These are phyloP conservation scores for Drosophila simulans DNA, from an alignment of 1,140 invertebrate genomes.

Conservation along the genomic window DNA sequence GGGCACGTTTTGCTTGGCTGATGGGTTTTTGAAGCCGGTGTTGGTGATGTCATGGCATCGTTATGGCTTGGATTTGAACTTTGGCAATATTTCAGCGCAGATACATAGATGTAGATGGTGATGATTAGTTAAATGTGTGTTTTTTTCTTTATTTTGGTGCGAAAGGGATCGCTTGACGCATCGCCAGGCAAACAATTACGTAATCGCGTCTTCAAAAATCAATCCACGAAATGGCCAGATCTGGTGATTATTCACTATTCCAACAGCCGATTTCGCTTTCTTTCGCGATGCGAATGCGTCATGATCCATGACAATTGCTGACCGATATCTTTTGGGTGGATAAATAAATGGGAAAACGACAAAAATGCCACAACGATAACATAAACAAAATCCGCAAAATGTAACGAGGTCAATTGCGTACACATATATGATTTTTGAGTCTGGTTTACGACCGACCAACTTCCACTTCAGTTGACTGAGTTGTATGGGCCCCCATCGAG, in stretches of 20 bases:
- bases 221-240: constrained; percentile 18
- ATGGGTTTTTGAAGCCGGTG: constrained; percentile 43
- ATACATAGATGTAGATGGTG: not conserved
- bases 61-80: constrained; percentile 50
- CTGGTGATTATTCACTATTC: constrained; percentile 55
- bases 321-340: constrained; percentile 48
- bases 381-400: constrained; percentile 51
- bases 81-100: constrained; percentile 58
- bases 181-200: constrained; percentile 41
- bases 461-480: constrained; percentile 15
- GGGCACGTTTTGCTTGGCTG: constrained; percentile 49
- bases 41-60: constrained; percentile 59
- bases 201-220: constrained; percentile 49
- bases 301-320: constrained; percentile 68
- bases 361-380: constrained; percentile 40
- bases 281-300: constrained; percentile 72
- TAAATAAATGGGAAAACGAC: constrained; percentile 16
- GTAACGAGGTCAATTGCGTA: constrained; percentile 42
- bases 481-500: constrained; percentile 17
- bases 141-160: not conserved
- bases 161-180: constrained; percentile 45
- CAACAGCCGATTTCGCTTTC: constrained; percentile 59
- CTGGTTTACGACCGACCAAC: constrained; percentile 22
- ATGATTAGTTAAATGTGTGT: constrained; percentile 65
- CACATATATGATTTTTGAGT: constrained; percentile 24